Base-by-base conservation (phyloP, 2,797 vertebrate species). In the Arctocebus calabarensis region DNA sequence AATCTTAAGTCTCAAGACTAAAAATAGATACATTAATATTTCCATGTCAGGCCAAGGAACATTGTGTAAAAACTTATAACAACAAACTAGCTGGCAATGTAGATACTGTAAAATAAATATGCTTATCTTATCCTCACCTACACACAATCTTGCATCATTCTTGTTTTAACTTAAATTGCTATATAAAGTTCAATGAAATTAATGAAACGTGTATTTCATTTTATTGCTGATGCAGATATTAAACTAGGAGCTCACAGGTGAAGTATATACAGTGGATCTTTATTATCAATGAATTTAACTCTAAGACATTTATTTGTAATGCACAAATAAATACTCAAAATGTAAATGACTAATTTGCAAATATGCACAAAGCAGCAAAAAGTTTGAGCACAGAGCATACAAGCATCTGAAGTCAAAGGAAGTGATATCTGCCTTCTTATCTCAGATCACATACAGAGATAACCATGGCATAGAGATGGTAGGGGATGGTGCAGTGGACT, bases 401-500 rank as follows among this genome's bases (percentile, higher is more conserved):
- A 13, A 55, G 32, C 20, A 66, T 37, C 11, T 7, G 32, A 52
- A 13, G 4, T 7, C 45, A 62, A 84, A 73, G 2, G 45, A 40
- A 12, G 7, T 13, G 20, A 5, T 2, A 3, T 17, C 40, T 43
- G 7, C 19, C 32, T 78, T 45, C 14, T 34, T 81, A 5, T 64
- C 45, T 90, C 22, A 43, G 0, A 22, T 71, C 45, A 70, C 37
- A 70, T 19, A 62, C 2, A 37, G 55, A 40, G 17, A 32, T 43
- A 20, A 22, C 14, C 32, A 22, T 8, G 40, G 2, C 13, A 7
- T 11, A 6, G 37, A 77, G 22, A 27, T 1, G 5, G 11, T 2
- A 64, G 29, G 19, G 16, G 3, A 1, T 16, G 32, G 2, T 17
- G 12, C 32, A 40, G 11, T 32, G 4, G 2, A 43, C 7, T 3